A percentile compares a stretch with the other conserved stretches of the same genome.
Evolutionary conservation across 2,888 invertebrate genomes (phyloP).

Genomic region (Lasiommata megera): DNA sequence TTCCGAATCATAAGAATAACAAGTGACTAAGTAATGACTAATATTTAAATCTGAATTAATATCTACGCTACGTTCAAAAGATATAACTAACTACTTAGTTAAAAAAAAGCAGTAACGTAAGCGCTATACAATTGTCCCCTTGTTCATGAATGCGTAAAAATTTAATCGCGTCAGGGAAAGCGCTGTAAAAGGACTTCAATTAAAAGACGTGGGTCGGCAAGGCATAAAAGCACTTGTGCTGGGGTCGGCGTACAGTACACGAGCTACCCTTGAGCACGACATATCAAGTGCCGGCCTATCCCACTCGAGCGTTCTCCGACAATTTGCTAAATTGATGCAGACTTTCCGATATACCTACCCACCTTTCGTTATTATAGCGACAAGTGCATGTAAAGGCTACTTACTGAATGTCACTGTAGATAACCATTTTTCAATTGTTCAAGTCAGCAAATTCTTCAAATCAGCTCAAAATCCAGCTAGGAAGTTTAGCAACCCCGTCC

Average conservation of each 20-base stretch:
- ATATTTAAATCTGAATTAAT: no score
- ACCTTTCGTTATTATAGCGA: no score
- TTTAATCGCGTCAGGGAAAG: conserved; percentile 4
- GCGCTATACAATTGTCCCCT: background rate
- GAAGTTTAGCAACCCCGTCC: no score
- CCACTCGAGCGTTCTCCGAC: conserved; percentile 12
- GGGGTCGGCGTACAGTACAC: conserved; percentile 36
- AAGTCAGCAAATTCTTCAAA: no score
- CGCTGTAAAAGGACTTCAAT: conserved; percentile 1
- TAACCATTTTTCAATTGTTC: no score
- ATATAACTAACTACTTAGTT: background rate
- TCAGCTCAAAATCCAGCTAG: no score
- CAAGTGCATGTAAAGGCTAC: no score
- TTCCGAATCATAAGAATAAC: background rate
- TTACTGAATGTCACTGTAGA: no score
- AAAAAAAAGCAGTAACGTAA: background rate
- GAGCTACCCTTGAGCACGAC: conserved; percentile 30
- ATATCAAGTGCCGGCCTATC: conserved; percentile 14
- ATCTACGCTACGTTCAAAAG: no score
- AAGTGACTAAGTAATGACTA: no score
- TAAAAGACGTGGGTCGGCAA: conserved; percentile 6
- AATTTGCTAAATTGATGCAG: conserved; percentile 9
- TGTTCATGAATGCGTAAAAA: background rate
- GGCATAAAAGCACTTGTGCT: background rate
- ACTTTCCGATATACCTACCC: background rate